phyloP scores from a whole-genome alignment of 2,888 invertebrate species.

The Tachystola acroxantha region DNA sequence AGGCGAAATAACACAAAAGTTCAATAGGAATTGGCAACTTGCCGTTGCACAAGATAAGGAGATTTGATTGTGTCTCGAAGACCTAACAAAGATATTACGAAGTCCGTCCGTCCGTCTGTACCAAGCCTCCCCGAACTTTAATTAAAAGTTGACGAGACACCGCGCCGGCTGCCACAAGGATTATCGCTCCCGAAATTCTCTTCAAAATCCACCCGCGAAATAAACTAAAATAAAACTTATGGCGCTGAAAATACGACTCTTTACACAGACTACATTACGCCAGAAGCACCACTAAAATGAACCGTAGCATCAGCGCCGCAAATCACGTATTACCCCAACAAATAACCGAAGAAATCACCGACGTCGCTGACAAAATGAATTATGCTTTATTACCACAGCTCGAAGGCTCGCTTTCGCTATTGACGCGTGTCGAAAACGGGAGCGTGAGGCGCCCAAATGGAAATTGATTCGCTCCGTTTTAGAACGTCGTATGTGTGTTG shows the following conservation, averaged over 20 bases:
- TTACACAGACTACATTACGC: constrained; percentile 13
- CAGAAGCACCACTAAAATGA: constrained; percentile 30
- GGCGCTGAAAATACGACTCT: constrained; percentile 25
- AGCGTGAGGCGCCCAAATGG: constrained; percentile 47
- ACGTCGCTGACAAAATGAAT: constrained; percentile 42
- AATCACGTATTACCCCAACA: constrained; percentile 70
- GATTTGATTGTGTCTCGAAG: too few species aligned
- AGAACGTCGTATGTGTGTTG: constrained; percentile 51
- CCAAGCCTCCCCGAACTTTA: constrained; percentile 37
- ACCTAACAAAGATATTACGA: too few species aligned
- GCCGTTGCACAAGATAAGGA: too few species aligned
- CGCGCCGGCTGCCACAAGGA: constrained; percentile 27
- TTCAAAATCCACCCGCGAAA: constrained; percentile 26
- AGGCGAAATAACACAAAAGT: too few species aligned
- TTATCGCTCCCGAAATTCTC: constrained; percentile 27
- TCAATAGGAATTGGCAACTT: too few species aligned
- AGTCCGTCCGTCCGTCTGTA: too few species aligned
- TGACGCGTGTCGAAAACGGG: constrained; percentile 18
- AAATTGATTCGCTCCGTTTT: constrained; percentile 65
- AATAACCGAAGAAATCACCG: constrained; percentile 52
- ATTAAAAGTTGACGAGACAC: constrained; percentile 52
- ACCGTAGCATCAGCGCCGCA: constrained; percentile 52
- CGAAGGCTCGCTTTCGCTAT: constrained; percentile 38
- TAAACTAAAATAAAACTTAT: constrained; percentile 30
- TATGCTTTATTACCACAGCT: constrained; percentile 44